Evolutionary conservation across 53 echinoderm and acorn worm species (phyloP).

Genomic region (Stichopus horrens): DNA sequence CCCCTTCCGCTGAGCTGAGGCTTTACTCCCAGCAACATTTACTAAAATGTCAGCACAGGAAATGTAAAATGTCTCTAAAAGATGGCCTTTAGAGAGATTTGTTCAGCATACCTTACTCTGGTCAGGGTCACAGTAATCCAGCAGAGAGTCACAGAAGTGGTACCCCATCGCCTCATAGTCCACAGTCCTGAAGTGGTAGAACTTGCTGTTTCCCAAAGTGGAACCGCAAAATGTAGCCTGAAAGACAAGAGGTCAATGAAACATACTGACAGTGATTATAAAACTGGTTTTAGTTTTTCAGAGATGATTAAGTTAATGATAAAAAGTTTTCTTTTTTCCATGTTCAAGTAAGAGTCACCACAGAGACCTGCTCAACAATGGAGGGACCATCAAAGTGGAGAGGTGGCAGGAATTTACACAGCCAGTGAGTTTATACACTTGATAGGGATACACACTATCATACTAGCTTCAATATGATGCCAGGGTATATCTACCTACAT

Average conservation of each 20-base stretch:
- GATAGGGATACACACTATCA: too few relatives aligned
- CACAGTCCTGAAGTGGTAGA: constrained; percentile 77
- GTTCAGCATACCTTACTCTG: constrained; percentile 71
- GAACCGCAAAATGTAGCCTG: constrained; percentile 98
- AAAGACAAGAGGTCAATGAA: not conserved
- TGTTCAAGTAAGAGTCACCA: not conserved
- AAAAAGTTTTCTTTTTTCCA: not conserved
- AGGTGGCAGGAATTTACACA: too few relatives aligned
- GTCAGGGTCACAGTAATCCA: constrained; percentile 97
- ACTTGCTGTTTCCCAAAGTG: constrained; percentile 57
- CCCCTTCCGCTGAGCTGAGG: too few relatives aligned
- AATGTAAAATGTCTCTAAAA: too few relatives aligned
- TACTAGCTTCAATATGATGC: too few relatives aligned
- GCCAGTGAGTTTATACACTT: too few relatives aligned
- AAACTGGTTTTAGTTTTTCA: not conserved
- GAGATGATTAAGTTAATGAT: not conserved
- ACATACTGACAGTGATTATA: not conserved
- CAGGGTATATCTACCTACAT: too few relatives aligned
- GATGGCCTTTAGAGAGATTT: too few relatives aligned
- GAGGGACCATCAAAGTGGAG: too few relatives aligned
- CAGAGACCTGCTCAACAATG: too few relatives aligned
- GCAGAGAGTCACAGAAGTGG: constrained; percentile 90
- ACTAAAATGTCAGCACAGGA: too few relatives aligned
- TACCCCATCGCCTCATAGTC: constrained; percentile 97
- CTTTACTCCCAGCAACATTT: too few relatives aligned